Conservation (phyloP, 2,888 invertebrate genomes). For the Amphipyra tragopoginis region DNA sequence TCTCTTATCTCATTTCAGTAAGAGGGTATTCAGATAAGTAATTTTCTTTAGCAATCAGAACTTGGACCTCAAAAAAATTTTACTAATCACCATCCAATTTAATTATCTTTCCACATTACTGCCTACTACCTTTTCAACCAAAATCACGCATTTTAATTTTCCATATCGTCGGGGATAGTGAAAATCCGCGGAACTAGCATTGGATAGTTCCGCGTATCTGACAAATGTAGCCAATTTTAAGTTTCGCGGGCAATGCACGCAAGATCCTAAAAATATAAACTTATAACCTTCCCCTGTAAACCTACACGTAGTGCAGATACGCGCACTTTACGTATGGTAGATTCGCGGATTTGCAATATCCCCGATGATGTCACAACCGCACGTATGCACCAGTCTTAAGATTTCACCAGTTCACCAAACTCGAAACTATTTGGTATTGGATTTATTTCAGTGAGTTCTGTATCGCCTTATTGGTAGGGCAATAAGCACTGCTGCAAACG, state of each 20-base stretch:
- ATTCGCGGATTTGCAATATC: too few relatives aligned
- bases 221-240: too few relatives aligned
- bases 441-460: neutral
- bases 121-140: neutral
- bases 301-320: too few relatives aligned
- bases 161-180: too few relatives aligned
- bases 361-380: too few relatives aligned
- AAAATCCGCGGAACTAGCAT: too few relatives aligned
- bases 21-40: neutral
- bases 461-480: neutral
- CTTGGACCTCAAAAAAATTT: neutral
- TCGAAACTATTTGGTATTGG: conserved; percentile 30
- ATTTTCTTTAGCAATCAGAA: neutral
- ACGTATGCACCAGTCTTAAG: conserved; percentile 12
- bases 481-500: too few relatives aligned
- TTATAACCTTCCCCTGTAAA: too few relatives aligned
- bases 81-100: neutral
- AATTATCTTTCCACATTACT: conserved; percentile 11
- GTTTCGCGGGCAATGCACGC: too few relatives aligned
- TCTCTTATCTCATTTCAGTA: neutral
- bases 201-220: too few relatives aligned
- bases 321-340: too few relatives aligned
- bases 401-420: conserved; percentile 11
- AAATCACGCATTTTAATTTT: conserved; percentile 4
- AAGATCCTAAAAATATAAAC: too few relatives aligned